A percentile compares a stretch with the other conserved stretches of the same genome.
Evolutionary conservation across 2,888 invertebrate species (phyloP).

Genomic region (Acronicta alni): DNA sequence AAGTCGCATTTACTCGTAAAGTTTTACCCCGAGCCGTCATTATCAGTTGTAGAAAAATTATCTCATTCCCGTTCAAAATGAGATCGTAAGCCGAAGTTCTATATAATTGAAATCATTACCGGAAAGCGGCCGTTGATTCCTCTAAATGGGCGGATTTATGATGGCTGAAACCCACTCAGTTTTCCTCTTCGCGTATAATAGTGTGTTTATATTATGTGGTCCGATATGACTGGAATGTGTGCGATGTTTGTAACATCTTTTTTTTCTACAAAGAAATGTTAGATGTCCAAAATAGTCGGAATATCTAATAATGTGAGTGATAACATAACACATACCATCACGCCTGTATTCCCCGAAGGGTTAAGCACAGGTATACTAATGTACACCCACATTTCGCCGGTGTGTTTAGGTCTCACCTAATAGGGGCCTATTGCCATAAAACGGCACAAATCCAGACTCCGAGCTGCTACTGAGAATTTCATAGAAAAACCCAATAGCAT

Average conservation of each 20-base stretch:
- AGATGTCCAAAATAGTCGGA: too few species aligned
- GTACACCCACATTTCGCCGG: too few species aligned
- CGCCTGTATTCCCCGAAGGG: too few species aligned
- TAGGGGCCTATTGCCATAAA: too few species aligned
- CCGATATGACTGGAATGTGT: background rate
- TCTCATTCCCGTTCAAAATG: conserved; percentile 53
- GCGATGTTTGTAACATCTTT: background rate
- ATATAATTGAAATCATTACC: conserved; percentile 70
- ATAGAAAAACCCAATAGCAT: too few species aligned
- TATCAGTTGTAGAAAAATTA: conserved; percentile 54
- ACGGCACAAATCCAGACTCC: too few species aligned
- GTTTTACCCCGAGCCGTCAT: conserved; percentile 41
- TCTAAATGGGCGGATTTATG: conserved; percentile 63
- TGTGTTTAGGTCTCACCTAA: too few species aligned
- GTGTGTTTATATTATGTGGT: conserved; percentile 3
- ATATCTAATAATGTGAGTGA: too few species aligned
- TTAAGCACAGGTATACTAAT: too few species aligned
- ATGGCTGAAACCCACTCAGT: conserved; percentile 30
- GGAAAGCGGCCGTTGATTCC: conserved; percentile 60
- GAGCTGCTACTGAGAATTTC: too few species aligned
- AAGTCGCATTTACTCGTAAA: conserved; percentile 31
- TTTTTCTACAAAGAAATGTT: too few species aligned
- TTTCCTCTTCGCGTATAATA: conserved; percentile 8
- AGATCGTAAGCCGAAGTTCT: conserved; percentile 53
- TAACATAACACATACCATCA: too few species aligned